phyloP scores from a whole-genome alignment of 2,113 vertebrate genomes.

The Chaetura pelagica region DNA sequence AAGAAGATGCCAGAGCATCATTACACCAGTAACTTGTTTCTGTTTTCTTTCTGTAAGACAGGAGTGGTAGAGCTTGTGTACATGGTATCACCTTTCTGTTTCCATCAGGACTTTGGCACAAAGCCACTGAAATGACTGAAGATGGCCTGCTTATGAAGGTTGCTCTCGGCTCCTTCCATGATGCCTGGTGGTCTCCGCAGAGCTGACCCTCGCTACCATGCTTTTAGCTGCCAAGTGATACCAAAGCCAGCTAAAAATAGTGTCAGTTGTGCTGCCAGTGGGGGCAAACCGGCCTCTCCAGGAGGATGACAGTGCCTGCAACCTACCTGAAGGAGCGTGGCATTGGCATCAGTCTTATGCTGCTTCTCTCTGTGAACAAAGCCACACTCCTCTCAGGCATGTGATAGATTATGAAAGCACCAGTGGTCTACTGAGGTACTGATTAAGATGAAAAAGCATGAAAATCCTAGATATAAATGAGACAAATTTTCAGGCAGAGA shows the following conservation, averaged over 20 bases:
- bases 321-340: rapidly evolving
- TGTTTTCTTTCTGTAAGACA: not conserved
- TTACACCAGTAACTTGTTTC: not conserved
- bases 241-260: not conserved
- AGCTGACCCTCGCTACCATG: rapidly evolving
- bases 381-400: not conserved
- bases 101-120: not conserved
- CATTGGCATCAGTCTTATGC: not conserved
- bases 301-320: rapidly evolving
- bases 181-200: not conserved
- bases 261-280: not conserved
- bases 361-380: not conserved
- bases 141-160: not conserved
- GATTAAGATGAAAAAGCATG: not conserved
- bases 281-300: not conserved
- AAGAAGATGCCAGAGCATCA: not conserved
- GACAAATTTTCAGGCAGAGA: not conserved
- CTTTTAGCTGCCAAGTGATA: not conserved
- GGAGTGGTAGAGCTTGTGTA: not conserved
- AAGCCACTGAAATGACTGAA: not conserved
- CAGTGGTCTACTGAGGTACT: not conserved
- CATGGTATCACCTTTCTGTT: not conserved
- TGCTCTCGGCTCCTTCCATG: not conserved
- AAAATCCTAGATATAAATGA: not conserved
- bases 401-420: not conserved